Conservation (phyloP, 2,888 invertebrate species). For the Fragum whitleyi region DNA sequence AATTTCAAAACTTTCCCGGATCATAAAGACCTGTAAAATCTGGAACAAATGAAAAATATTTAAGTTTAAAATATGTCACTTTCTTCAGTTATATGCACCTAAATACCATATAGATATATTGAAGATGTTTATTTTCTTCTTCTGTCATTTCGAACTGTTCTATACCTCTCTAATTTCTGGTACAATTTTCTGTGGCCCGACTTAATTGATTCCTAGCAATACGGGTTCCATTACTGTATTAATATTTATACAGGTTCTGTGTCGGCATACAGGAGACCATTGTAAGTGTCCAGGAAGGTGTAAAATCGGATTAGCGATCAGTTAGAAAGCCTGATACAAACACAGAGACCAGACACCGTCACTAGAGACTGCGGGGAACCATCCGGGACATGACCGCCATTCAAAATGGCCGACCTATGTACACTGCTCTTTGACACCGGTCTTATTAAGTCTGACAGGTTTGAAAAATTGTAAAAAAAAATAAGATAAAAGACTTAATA, state of each 20-base stretch:
- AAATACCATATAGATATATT: no score
- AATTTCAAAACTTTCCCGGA: no score
- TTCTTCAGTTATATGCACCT: no score
- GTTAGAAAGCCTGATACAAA: constrained; percentile 19
- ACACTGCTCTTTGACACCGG: neutral
- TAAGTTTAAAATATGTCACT: no score
- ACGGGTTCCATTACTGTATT: constrained; percentile 66
- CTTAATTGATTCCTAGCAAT: constrained; percentile 25
- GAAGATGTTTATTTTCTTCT: no score
- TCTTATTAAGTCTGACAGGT: no score
- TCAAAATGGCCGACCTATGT: constrained; percentile 15
- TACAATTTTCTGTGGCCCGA: neutral
- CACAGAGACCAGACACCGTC: neutral
- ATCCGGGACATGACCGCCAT: neutral
- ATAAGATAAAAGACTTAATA: no score
- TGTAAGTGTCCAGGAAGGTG: constrained; percentile 19
- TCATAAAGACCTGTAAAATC: no score
- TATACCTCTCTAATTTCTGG: no score
- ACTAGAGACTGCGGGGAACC: neutral
- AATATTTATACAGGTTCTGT: constrained; percentile 63
- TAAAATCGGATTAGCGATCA: constrained; percentile 23
- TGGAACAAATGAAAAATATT: no score
- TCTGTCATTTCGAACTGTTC: no score
- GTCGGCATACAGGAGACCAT: constrained; percentile 18
- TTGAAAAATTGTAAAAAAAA: no score